phyloP scores from a whole-genome alignment of 2,797 vertebrate genomes.

The Amblyraja radiata region DNA sequence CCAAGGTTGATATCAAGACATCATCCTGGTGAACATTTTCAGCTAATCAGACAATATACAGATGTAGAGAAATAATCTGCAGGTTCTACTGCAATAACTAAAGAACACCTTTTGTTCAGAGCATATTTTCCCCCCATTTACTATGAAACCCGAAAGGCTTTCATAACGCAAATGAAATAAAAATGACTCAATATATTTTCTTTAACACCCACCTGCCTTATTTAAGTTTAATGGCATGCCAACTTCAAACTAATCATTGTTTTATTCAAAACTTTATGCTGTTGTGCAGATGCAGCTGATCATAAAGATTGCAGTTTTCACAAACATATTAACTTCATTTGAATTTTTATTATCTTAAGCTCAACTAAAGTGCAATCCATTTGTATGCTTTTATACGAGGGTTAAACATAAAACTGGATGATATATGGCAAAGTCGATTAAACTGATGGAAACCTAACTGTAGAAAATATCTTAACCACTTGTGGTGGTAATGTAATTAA shows the following conservation, averaged over 20 bases:
- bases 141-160: neutral
- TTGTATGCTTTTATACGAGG: slow-evolving; percentile 28
- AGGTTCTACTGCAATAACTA: neutral
- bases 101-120: neutral
- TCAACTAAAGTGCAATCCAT: slow-evolving; percentile 34
- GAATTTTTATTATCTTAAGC: slow-evolving; percentile 29
- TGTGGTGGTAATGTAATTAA: slow-evolving; percentile 35
- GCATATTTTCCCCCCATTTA: neutral
- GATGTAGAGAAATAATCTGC: neutral
- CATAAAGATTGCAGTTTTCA: neutral
- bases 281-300: slow-evolving; percentile 27
- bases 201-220: neutral
- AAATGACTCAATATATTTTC: neutral
- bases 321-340: slow-evolving; percentile 29
- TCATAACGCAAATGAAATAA: neutral
- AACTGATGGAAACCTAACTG: slow-evolving; percentile 32
- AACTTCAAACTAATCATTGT: slow-evolving; percentile 27
- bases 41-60: neutral
- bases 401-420: slow-evolving; percentile 35
- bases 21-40: neutral
- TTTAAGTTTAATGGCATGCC: neutral
- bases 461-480: slow-evolving; percentile 37
- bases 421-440: slow-evolving; percentile 24
- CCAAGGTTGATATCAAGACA: neutral
- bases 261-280: slow-evolving; percentile 30